phyloP scores from a whole-genome alignment of 2,888 invertebrate species.

The Argyresthia albistria region DNA sequence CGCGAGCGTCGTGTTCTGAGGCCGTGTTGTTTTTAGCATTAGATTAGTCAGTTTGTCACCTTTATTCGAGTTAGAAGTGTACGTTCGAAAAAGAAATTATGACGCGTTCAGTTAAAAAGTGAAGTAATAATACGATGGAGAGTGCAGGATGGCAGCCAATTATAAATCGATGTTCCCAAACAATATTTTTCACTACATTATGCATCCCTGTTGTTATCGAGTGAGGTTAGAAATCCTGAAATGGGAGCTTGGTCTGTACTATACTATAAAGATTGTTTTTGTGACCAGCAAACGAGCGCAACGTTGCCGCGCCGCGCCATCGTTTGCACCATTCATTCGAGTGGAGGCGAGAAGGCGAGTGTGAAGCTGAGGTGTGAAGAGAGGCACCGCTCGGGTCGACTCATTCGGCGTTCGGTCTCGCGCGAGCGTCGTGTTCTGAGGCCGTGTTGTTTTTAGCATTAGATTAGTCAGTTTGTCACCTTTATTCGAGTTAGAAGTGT shows the following conservation, averaged over 20 bases:
- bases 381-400: conserved; percentile 2
- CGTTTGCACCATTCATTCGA: conserved; percentile 1
- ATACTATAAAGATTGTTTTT: conserved; percentile 2
- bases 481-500: conserved; percentile 1
- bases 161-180: neutral
- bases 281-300: conserved; percentile 2
- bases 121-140: neutral
- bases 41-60: conserved; percentile 7
- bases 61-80: neutral
- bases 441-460: conserved; percentile 2
- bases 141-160: neutral
- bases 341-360: conserved; percentile 1
- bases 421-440: conserved; percentile 2
- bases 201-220: neutral
- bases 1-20: conserved; percentile 2
- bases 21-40: conserved; percentile 2
- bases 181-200: neutral
- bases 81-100: neutral
- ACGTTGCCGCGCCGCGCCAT: conserved; percentile 2
- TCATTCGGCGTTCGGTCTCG: conserved; percentile 2
- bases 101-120: neutral
- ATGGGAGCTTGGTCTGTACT: conserved; percentile 2
- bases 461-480: conserved; percentile 1
- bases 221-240: conserved; percentile 2
- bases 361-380: neutral